Evolutionary conservation across 2,888 invertebrate species (phyloP).

Genomic region (Dicyrtomina minuta): DNA sequence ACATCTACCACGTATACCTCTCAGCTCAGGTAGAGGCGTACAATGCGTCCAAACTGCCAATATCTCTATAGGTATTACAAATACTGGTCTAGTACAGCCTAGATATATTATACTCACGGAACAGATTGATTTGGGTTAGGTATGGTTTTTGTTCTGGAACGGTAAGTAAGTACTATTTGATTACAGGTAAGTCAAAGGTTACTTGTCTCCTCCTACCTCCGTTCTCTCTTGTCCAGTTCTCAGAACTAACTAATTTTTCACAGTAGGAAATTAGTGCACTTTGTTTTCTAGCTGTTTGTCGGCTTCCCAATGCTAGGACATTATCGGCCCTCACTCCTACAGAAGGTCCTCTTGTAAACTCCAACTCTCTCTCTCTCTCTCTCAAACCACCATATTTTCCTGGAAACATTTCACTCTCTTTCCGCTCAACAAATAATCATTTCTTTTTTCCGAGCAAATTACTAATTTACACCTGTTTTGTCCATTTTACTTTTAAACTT

Average conservation of each 20-base stretch:
- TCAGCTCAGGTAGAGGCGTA: no score
- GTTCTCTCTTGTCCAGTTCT: conserved; percentile 11
- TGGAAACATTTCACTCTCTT: conserved; percentile 7
- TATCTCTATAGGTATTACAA: no score
- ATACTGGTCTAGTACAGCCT: no score
- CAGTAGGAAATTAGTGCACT: conserved; percentile 36
- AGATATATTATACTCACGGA: no score
- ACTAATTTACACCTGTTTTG: conserved; percentile 26
- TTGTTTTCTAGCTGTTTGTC: conserved; percentile 30
- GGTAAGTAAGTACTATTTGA: conserved; percentile 16
- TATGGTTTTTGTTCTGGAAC: no score
- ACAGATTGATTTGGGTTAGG: no score
- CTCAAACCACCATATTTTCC: conserved; percentile 9
- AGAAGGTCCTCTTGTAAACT: no score
- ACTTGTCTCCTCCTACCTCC: conserved; percentile 16
- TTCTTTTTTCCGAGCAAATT: conserved; percentile 20
- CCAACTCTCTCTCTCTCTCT: neutral
- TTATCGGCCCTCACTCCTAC: no score
- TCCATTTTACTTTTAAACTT: neutral
- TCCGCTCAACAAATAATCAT: neutral
- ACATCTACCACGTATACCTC: no score
- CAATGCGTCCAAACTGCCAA: no score
- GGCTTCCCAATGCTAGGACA: neutral
- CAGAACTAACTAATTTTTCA: conserved; percentile 36
- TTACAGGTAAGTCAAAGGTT: conserved; percentile 26